Conservation (phyloP, 1,140 invertebrate species). For the Drosophila ambigua region DNA sequence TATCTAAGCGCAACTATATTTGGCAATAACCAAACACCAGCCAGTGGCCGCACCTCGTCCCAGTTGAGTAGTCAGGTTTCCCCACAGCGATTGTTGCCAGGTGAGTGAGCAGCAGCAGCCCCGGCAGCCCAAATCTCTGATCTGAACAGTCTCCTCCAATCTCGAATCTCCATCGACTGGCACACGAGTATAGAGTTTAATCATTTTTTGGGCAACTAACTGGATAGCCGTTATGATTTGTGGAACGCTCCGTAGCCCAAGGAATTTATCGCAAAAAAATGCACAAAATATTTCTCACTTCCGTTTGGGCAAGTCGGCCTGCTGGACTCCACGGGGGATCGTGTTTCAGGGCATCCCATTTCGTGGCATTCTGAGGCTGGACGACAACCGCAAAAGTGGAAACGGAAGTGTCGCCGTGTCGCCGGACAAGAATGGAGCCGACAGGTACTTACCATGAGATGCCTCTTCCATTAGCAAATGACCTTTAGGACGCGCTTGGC, state of each 20-base stretch:
- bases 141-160: background rate
- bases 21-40: slow-evolving; percentile 33
- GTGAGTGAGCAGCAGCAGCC: slow-evolving; percentile 31
- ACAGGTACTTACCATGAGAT: slow-evolving; percentile 38
- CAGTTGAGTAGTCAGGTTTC: slow-evolving; percentile 45
- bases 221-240: slow-evolving; percentile 34
- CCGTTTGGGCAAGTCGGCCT: slow-evolving; percentile 60
- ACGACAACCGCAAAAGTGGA: slow-evolving; percentile 74
- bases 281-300: slow-evolving; percentile 57
- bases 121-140: too few species aligned
- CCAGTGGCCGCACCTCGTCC: slow-evolving; percentile 39
- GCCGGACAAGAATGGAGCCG: slow-evolving; percentile 39
- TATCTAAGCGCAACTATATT: slow-evolving; percentile 46
- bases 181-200: slow-evolving; percentile 68
- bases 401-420: slow-evolving; percentile 79
- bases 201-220: slow-evolving; percentile 44
- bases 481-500: slow-evolving; percentile 66
- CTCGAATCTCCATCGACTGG: slow-evolving; percentile 19
- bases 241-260: slow-evolving; percentile 1
- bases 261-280: slow-evolving; percentile 24
- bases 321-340: slow-evolving; percentile 20
- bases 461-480: slow-evolving; percentile 54
- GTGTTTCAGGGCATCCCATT: slow-evolving; percentile 39
- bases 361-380: slow-evolving; percentile 44
- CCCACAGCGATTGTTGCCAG: slow-evolving; percentile 49